These are phyloP conservation scores for Trachymyrmex septentrionalis DNA, from an alignment of 1,140 invertebrate genomes.

Conservation along the genomic window DNA sequence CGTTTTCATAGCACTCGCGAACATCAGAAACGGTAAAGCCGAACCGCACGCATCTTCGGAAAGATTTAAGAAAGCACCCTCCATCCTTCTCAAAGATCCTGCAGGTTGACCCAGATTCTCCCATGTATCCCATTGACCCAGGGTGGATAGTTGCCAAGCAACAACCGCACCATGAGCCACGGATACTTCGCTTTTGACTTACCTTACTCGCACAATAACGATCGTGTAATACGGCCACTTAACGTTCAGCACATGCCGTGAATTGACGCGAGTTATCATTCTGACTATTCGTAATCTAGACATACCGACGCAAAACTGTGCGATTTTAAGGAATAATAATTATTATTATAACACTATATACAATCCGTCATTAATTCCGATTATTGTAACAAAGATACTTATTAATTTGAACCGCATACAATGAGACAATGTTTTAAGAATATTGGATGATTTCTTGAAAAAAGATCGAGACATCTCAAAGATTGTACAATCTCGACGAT, in stretches of 20 bases:
- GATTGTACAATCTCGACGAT: not conserved
- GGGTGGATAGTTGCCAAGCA: slow-evolving; percentile 77
- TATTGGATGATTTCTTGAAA: not conserved
- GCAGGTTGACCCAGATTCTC: slow-evolving; percentile 78
- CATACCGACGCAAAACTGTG: not conserved
- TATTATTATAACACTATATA: too few species aligned
- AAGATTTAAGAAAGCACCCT: slow-evolving; percentile 52
- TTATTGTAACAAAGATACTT: not conserved
- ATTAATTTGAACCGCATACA: not conserved
- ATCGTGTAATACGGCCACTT: not conserved
- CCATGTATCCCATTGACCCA: slow-evolving; percentile 79
- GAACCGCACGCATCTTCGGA: slow-evolving; percentile 8
- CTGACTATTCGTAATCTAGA: not conserved
- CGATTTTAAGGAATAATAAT: too few species aligned
- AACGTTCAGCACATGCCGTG: not conserved
- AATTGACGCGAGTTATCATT: not conserved
- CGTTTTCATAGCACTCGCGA: slow-evolving; percentile 21
- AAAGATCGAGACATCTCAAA: not conserved
- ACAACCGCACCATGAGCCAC: slow-evolving; percentile 68
- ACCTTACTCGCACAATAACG: slow-evolving; percentile 20
- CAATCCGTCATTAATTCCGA: not conserved
- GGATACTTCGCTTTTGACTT: slow-evolving; percentile 22
- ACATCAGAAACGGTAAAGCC: not conserved
- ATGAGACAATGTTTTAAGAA: slow-evolving; percentile 19
- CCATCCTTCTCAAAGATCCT: slow-evolving; percentile 60